Evolutionary conservation across 2,797 vertebrate species (phyloP).

Genomic region (Rhadinocentrus ornatus): DNA sequence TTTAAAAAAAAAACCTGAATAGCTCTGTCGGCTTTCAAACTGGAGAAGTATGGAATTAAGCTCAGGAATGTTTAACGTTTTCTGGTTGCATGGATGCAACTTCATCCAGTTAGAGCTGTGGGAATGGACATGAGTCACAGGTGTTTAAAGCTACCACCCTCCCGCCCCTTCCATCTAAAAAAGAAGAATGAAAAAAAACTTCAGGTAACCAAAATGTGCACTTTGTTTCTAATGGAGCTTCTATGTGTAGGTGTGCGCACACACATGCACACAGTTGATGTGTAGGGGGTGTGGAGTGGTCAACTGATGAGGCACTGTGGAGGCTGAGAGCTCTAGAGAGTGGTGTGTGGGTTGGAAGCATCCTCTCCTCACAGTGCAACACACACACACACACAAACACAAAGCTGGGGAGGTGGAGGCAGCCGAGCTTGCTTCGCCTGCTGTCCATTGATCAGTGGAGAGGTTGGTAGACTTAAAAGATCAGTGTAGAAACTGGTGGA

Average conservation of each 20-base stretch:
- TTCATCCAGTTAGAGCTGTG: slow-evolving; percentile 31
- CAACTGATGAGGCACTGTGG: slow-evolving; percentile 79
- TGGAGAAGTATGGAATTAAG: neutral
- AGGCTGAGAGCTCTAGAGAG: slow-evolving; percentile 82
- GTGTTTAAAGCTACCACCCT: slow-evolving; percentile 42
- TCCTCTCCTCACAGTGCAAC: slow-evolving; percentile 64
- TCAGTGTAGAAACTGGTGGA: slow-evolving; percentile 61
- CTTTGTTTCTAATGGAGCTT: slow-evolving; percentile 49
- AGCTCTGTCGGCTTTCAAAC: neutral
- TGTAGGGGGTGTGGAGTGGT: slow-evolving; percentile 78
- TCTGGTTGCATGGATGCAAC: slow-evolving; percentile 31
- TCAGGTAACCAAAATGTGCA: slow-evolving; percentile 61
- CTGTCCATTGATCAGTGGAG: slow-evolving; percentile 78
- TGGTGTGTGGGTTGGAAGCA: slow-evolving; percentile 79
- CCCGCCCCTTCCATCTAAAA: neutral
- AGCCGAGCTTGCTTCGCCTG: slow-evolving; percentile 66
- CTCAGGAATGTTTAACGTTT: slow-evolving; percentile 1
- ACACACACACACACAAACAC: slow-evolving; percentile 47
- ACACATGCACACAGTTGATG: slow-evolving; percentile 66
- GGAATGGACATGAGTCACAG: slow-evolving; percentile 58
- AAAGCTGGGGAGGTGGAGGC: slow-evolving; percentile 73
- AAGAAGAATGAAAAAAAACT: slow-evolving; percentile 16
- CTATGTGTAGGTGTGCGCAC: slow-evolving; percentile 53
- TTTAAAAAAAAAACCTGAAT: slow-evolving; percentile 1
- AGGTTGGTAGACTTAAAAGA: slow-evolving; percentile 76